These are phyloP conservation scores for Hermodice carunculata DNA, from an alignment of 2,888 invertebrate species.

Conservation along the genomic window DNA sequence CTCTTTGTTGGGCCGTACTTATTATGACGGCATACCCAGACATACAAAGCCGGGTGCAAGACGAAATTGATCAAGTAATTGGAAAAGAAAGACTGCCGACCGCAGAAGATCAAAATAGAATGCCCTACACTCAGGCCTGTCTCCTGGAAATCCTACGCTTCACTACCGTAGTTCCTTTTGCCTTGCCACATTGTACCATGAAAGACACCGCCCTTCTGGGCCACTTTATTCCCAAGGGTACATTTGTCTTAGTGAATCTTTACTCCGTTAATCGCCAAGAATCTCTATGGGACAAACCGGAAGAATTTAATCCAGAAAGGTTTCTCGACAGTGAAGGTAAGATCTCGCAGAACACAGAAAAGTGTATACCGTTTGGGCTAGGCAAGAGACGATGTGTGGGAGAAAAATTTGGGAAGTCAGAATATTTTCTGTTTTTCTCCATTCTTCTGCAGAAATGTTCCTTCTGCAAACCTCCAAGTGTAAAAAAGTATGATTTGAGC, in stretches of 20 bases:
- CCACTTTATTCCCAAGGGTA: constrained; percentile 47
- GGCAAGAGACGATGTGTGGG: constrained; percentile 61
- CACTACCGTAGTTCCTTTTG: constrained; percentile 58
- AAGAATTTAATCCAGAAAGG: constrained; percentile 52
- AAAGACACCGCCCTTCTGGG: constrained; percentile 39
- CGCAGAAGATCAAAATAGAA: constrained; percentile 40
- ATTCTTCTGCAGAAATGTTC: constrained; percentile 53
- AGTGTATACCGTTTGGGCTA: constrained; percentile 54
- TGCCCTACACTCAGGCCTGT: constrained; percentile 56
- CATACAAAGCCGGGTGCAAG: constrained; percentile 50
- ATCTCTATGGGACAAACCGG: constrained; percentile 52
- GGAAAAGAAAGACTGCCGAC: constrained; percentile 47
- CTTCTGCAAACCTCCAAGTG: too few relatives aligned
- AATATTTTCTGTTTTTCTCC: constrained; percentile 58
- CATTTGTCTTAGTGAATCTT: constrained; percentile 56
- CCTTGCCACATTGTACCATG: constrained; percentile 60
- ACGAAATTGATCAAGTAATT: constrained; percentile 49
- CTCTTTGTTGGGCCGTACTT: constrained; percentile 57
- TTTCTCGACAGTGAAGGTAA: constrained; percentile 44
- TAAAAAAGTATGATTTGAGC: too few relatives aligned
- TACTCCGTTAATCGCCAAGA: constrained; percentile 57
- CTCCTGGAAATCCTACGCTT: constrained; percentile 54
- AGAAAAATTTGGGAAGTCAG: constrained; percentile 55
- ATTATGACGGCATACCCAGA: constrained; percentile 54
- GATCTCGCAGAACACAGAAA: constrained; percentile 41